Evolutionary conservation across 53 echinoderm and acorn worm genomes (phyloP).

Genomic region (Glandiceps talaboti): DNA sequence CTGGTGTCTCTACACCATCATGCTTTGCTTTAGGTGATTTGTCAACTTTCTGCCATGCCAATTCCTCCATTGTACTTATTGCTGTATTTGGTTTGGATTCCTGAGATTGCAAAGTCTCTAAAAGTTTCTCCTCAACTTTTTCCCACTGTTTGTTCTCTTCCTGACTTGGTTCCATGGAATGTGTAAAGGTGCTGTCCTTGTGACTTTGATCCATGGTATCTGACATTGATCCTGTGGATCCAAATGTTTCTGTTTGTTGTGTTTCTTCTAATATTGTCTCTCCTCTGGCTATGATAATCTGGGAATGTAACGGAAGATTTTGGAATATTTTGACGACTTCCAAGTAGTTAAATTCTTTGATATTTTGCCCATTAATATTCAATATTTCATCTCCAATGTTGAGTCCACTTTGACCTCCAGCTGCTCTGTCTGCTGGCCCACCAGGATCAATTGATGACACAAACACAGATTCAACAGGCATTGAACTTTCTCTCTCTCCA

Average conservation of each 20-base stretch:
- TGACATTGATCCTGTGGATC: not conserved
- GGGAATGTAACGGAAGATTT: slow-evolving; percentile 51
- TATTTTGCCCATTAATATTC: slow-evolving; percentile 40
- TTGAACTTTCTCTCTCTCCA: not conserved
- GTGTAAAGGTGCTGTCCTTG: slow-evolving; percentile 5
- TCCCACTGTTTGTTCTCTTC: not conserved
- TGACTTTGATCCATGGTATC: slow-evolving; percentile 9
- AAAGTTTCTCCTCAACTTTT: not conserved
- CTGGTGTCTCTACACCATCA: not conserved
- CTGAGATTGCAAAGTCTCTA: not conserved
- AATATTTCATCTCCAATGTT: slow-evolving; percentile 69
- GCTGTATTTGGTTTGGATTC: not conserved
- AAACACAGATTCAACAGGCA: slow-evolving; percentile 57
- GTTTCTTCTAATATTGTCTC: slow-evolving; percentile 22
- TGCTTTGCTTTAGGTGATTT: not conserved
- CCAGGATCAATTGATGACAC: slow-evolving; percentile 50
- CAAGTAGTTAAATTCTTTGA: slow-evolving; percentile 51
- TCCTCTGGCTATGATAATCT: slow-evolving; percentile 57
- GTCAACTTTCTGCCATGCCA: not conserved
- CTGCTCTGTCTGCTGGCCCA: slow-evolving; percentile 72
- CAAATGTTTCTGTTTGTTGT: slow-evolving; percentile 9
- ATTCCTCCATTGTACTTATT: not conserved
- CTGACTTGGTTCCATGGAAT: slow-evolving; percentile 5
- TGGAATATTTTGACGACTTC: slow-evolving; percentile 61
- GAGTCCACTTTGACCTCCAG: slow-evolving; percentile 14